Conservation (phyloP, 2,888 invertebrate genomes). For the Schizaphis graminum region DNA sequence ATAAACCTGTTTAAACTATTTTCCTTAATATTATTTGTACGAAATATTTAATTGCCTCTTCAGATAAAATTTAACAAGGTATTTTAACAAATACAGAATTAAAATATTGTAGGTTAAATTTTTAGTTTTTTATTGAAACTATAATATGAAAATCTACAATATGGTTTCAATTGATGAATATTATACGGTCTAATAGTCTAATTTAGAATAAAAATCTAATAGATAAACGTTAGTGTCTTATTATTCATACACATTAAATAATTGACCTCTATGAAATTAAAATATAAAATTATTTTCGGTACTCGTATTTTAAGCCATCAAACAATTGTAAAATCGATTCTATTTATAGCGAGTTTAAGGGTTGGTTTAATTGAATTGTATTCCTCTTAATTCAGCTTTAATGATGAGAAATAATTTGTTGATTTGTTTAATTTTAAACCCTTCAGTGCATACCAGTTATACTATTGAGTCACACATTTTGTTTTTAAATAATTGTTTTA, state of each 20-base stretch:
- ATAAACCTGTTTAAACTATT: background rate
- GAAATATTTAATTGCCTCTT: background rate
- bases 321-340: slow-evolving; percentile 9
- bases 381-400: background rate
- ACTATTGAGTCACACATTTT: background rate
- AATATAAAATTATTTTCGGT: background rate
- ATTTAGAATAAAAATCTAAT: background rate
- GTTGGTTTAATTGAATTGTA: background rate
- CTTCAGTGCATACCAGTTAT: background rate
- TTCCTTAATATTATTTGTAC: background rate
- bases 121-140: background rate
- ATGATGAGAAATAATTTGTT: background rate
- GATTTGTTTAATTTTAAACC: background rate
- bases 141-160: background rate
- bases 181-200: background rate
- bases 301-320: background rate
- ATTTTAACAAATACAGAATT: background rate
- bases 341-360: background rate
- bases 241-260: background rate
- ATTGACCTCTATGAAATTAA: background rate
- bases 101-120: background rate
- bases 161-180: background rate
- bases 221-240: background rate
- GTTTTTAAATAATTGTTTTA: background rate
- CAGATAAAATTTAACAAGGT: background rate